Percentiles rank a stretch among this genome's conserved stretches.
Conservation (phyloP, 2,797 vertebrate genomes). For the Pogonophryne albipinna region DNA sequence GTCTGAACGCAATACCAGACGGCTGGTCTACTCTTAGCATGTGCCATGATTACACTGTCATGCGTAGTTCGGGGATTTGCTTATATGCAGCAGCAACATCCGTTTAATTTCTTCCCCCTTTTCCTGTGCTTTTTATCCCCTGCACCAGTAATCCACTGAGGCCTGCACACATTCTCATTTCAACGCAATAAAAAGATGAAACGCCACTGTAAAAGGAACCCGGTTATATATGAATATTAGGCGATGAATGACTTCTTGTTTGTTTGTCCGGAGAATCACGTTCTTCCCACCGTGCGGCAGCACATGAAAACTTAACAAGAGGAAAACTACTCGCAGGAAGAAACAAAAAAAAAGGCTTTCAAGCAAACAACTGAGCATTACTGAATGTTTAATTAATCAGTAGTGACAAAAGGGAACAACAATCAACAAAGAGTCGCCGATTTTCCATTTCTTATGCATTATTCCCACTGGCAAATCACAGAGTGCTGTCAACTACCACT, state of each 20-base stretch:
- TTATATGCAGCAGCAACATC: conserved; percentile 36
- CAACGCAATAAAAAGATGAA: conserved; percentile 61
- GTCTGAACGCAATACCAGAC: conserved; percentile 23
- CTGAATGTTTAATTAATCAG: conserved; percentile 89
- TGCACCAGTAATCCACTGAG: conserved; percentile 64
- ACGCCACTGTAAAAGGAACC: conserved; percentile 47
- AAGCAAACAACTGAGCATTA: conserved; percentile 80
- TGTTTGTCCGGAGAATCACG: conserved; percentile 73
- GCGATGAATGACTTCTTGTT: conserved; percentile 72
- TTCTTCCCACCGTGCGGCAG: conserved; percentile 66
- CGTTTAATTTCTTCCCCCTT: conserved; percentile 48
- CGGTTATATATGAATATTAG: conserved; percentile 72
- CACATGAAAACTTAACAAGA: conserved; percentile 84
- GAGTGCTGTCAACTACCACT: conserved; percentile 78
- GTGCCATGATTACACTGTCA: conserved; percentile 63
- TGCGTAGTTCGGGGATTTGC: conserved; percentile 37
- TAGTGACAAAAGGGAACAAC: conserved; percentile 86
- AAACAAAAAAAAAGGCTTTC: conserved; percentile 76
- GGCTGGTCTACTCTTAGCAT: conserved; percentile 33
- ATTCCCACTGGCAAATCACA: conserved; percentile 78
- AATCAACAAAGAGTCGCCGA: conserved; percentile 83
- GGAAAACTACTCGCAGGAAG: conserved; percentile 71
- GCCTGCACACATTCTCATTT: conserved; percentile 57
- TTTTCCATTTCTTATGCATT: conserved; percentile 79
- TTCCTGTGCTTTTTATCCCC: conserved; percentile 54